Percentiles rank a stretch among this genome's conserved stretches.
These are phyloP conservation scores for Nothobranchius kuhntae DNA, from an alignment of 2,113 vertebrate genomes.

Conservation along the genomic window DNA sequence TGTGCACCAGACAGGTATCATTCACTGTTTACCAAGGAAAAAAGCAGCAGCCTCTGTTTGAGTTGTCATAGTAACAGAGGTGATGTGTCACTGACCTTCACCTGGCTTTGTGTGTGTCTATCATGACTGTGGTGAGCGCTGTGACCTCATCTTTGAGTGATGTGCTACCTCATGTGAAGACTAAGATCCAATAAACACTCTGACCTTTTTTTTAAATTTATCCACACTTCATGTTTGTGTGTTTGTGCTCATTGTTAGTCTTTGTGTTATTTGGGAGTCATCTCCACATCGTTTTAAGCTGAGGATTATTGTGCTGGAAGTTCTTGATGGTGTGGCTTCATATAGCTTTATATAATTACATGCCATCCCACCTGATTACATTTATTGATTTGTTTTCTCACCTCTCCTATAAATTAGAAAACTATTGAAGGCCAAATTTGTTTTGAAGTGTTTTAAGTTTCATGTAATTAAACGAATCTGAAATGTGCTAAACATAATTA, in stretches of 20 bases:
- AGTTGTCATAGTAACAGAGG: constrained; percentile 17
- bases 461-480: too few relatives aligned
- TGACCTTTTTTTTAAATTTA: constrained; percentile 63
- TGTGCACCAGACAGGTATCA: constrained; percentile 22
- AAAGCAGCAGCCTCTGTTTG: not conserved
- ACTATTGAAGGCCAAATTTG: too few relatives aligned
- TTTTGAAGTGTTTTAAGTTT: too few relatives aligned
- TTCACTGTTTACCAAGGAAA: constrained; percentile 56
- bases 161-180: constrained; percentile 78
- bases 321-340: too few relatives aligned
- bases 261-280: too few relatives aligned
- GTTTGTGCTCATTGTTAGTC: not conserved
- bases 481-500: too few relatives aligned
- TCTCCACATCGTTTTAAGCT: not conserved
- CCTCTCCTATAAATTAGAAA: too few relatives aligned
- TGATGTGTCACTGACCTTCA: constrained; percentile 31
- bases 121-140: constrained; percentile 74
- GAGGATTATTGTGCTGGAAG: too few relatives aligned
- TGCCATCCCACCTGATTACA: too few relatives aligned
- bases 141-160: constrained; percentile 89
- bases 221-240: constrained; percentile 42
- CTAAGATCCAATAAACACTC: constrained; percentile 79
- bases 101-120: constrained; percentile 34
- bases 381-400: too few relatives aligned
- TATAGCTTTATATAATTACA: too few relatives aligned